Evolutionary conservation across 2,888 invertebrate genomes (phyloP).

Genomic region (Teleogryllus oceanicus): DNA sequence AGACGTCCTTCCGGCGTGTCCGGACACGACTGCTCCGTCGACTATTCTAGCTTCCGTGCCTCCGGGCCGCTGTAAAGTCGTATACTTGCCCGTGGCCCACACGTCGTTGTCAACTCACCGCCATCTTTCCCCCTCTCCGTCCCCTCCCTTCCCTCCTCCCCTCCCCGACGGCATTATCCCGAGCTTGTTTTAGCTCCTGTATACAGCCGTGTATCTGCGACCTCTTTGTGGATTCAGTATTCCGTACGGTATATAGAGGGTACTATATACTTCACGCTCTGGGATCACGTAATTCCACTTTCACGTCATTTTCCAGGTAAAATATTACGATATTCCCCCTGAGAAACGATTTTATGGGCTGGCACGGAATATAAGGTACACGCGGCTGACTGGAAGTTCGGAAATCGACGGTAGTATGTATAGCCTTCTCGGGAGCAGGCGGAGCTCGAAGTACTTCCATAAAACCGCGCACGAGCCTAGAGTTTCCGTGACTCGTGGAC

Average conservation of each 20-base stretch:
- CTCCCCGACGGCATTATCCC: too few species aligned
- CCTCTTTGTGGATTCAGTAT: neutral
- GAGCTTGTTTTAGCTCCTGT: too few species aligned
- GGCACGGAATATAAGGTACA: neutral
- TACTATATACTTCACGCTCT: neutral
- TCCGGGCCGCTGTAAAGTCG: neutral
- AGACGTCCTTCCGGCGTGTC: too few species aligned
- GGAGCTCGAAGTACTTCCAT: neutral
- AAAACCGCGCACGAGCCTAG: neutral
- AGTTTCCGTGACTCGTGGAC: neutral
- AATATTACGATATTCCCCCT: slow-evolving; percentile 18
- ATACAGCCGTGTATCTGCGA: neutral
- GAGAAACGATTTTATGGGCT: neutral
- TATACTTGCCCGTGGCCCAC: neutral
- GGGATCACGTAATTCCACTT: neutral
- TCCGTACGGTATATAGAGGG: neutral
- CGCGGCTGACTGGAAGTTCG: neutral
- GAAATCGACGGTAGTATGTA: neutral
- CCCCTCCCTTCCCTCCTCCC: neutral
- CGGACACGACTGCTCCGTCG: too few species aligned
- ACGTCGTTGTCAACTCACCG: neutral
- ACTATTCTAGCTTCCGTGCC: neutral
- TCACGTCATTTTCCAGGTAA: slow-evolving; percentile 18
- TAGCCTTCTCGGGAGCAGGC: neutral
- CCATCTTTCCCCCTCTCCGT: neutral